A percentile compares a stretch with the other conserved stretches of the same genome.
Conservation (phyloP, 2,888 invertebrate species). For the Digitonthophagus gazella region DNA sequence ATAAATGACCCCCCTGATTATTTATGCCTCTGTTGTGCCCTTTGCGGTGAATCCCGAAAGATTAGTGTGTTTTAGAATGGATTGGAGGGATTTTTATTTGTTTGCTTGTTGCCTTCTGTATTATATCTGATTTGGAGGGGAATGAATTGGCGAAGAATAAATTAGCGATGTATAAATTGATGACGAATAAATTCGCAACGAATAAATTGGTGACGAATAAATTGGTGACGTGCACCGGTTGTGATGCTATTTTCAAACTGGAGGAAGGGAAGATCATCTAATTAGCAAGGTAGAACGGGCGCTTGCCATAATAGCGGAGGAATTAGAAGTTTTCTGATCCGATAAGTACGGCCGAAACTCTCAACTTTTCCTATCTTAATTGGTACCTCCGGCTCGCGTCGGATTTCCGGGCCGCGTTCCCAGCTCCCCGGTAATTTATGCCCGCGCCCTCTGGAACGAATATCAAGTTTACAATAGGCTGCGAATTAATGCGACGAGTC, state of each 20-base stretch:
- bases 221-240: too few relatives aligned
- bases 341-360: conserved; percentile 4
- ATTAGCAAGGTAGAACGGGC: neutral
- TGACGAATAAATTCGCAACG: neutral
- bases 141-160: neutral
- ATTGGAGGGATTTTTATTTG: neutral
- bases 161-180: neutral
- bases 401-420: conserved; percentile 3
- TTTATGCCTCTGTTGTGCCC: neutral
- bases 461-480: neutral
- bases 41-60: neutral
- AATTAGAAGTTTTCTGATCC: conserved; percentile 17
- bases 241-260: neutral
- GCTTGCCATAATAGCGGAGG: conserved; percentile 6
- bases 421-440: conserved; percentile 11
- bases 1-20: neutral
- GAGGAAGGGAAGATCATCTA: neutral
- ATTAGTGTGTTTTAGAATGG: neutral
- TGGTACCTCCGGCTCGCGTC: conserved; percentile 13
- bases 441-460: neutral
- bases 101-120: neutral
- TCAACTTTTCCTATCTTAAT: conserved; percentile 16
- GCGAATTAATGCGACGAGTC: neutral
- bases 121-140: neutral
- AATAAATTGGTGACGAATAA: too few relatives aligned